Conservation (phyloP, 2,113 vertebrate genomes). For the Channa maculata region DNA sequence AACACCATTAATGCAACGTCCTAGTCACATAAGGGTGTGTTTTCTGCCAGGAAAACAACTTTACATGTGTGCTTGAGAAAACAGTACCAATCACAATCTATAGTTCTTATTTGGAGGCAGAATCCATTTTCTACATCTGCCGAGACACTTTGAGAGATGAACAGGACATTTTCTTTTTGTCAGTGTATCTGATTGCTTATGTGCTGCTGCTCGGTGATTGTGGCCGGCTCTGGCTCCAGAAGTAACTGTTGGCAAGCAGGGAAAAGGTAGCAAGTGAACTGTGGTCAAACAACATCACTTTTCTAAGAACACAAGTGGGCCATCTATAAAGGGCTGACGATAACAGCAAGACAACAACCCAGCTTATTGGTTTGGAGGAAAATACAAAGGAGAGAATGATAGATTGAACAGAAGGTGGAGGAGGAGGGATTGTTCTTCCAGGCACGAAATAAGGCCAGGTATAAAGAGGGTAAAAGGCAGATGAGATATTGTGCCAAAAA, state of each 20-base stretch:
- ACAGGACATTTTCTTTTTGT: slow-evolving; percentile 59
- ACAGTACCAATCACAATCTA: slow-evolving; percentile 21
- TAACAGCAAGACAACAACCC: slow-evolving; percentile 64
- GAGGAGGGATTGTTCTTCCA: slow-evolving; percentile 57
- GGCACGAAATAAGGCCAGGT: slow-evolving; percentile 66
- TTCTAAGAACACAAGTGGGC: slow-evolving; percentile 66
- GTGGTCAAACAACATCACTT: slow-evolving; percentile 74
- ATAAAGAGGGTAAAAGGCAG: slow-evolving; percentile 67
- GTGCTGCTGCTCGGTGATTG: slow-evolving; percentile 67
- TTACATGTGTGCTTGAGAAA: slow-evolving; percentile 3
- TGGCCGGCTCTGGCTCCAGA: slow-evolving; percentile 50
- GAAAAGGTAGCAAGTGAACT: slow-evolving; percentile 63
- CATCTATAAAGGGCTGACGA: slow-evolving; percentile 53
- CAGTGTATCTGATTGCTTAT: slow-evolving; percentile 60
- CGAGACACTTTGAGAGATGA: slow-evolving; percentile 43
- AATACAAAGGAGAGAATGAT: slow-evolving; percentile 66
- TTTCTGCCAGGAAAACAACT: slow-evolving; percentile 23
- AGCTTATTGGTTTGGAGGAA: slow-evolving; percentile 66
- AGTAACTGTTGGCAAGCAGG: slow-evolving; percentile 46
- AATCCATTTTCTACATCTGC: slow-evolving; percentile 67
- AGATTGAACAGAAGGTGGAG: slow-evolving; percentile 40
- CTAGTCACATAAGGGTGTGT: slow-evolving; percentile 25
- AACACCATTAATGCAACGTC: slow-evolving; percentile 7
- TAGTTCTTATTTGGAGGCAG: slow-evolving; percentile 57
- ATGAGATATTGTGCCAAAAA: slow-evolving; percentile 57